Conservation (phyloP, 53 echinoderm and acorn worm species). For the Patiria pectinifera region DNA sequence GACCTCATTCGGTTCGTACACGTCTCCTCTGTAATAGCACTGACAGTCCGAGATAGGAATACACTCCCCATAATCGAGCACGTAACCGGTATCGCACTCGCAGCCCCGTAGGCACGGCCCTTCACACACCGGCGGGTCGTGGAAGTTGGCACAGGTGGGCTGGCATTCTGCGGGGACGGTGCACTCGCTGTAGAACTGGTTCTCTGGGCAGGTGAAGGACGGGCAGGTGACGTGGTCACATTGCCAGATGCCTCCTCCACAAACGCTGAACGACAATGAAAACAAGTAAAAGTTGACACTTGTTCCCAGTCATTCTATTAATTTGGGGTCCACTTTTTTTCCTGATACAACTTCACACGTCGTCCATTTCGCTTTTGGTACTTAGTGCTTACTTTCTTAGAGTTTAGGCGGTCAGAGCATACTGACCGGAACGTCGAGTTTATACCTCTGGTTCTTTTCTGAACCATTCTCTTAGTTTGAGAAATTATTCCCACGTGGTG, state of each 20-base stretch:
- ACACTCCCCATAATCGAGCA: conserved; percentile 65
- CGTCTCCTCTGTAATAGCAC: conserved; percentile 63
- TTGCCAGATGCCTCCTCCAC: conserved; percentile 47
- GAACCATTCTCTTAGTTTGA: too few species aligned
- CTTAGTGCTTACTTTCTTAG: too few species aligned
- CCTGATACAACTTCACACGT: too few species aligned
- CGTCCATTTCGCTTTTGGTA: too few species aligned
- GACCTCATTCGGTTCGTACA: conserved; percentile 56
- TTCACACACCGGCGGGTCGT: conserved; percentile 19
- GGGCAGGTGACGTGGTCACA: conserved; percentile 51
- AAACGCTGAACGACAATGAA: conserved; percentile 12
- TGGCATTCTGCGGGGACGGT: conserved; percentile 15
- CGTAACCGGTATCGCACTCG: conserved; percentile 25
- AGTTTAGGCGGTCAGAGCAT: too few species aligned
- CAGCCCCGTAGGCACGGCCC: conserved; percentile 8
- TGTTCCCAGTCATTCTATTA: background rate
- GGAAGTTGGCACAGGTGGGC: conserved; percentile 35
- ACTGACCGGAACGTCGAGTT: too few species aligned
- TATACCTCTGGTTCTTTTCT: too few species aligned
- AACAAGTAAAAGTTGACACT: background rate
- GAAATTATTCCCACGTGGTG: too few species aligned
- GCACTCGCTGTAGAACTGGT: conserved; percentile 56
- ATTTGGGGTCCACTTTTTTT: too few species aligned
- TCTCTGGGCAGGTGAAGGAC: conserved; percentile 18
- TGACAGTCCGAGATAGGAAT: conserved; percentile 63